These are phyloP conservation scores for Lasioglossum marginatum DNA, from an alignment of 2,888 invertebrate genomes.

Conservation along the genomic window DNA sequence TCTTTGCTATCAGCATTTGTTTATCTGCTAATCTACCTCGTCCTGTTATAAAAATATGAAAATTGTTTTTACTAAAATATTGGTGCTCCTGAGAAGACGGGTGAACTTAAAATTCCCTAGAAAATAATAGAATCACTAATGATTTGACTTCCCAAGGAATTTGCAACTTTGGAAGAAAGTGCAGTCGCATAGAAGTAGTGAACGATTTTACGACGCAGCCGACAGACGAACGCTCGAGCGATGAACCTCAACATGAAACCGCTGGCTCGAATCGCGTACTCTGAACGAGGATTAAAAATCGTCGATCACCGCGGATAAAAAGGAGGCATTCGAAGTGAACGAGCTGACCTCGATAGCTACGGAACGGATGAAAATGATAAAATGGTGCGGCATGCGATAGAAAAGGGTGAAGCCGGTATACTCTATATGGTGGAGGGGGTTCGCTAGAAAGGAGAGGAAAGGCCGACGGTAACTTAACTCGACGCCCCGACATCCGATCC, in stretches of 20 bases:
- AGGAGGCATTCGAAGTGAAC: slow-evolving; percentile 1
- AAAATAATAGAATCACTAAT: too few relatives aligned
- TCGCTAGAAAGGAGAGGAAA: slow-evolving; percentile 58
- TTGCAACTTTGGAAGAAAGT: background rate
- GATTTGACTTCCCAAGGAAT: too few relatives aligned
- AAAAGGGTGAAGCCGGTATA: slow-evolving; percentile 9
- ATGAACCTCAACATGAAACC: background rate
- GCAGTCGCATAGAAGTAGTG: background rate
- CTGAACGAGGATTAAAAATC: background rate
- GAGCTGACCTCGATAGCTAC: background rate
- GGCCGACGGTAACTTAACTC: slow-evolving; percentile 68
- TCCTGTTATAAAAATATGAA: too few relatives aligned
- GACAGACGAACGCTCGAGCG: background rate
- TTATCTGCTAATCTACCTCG: too few relatives aligned
- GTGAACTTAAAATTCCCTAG: too few relatives aligned
- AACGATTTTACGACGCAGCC: background rate
- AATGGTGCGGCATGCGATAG: slow-evolving; percentile 25
- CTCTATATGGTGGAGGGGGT: background rate
- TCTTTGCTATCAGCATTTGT: too few relatives aligned
- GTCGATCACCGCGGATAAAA: background rate
- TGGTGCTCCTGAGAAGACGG: too few relatives aligned
- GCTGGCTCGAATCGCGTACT: background rate
- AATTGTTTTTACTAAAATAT: too few relatives aligned
- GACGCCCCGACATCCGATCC: slow-evolving; percentile 73
- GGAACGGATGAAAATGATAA: slow-evolving; percentile 1